phyloP scores from a whole-genome alignment of 1,140 invertebrate genomes.

The Scaptomyza pallida region DNA sequence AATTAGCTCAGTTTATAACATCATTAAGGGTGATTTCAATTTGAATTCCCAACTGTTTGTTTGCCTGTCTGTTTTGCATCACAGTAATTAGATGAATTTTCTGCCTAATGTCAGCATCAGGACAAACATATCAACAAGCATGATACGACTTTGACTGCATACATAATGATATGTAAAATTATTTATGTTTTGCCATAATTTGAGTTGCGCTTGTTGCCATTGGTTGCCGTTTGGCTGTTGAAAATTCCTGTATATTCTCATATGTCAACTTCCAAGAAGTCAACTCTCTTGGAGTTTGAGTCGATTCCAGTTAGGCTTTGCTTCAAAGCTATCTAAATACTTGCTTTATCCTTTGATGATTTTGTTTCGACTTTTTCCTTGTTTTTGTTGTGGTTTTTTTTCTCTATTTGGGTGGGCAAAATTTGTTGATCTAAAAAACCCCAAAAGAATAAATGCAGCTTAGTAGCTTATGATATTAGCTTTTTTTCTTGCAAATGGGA shows the following conservation, averaged over 20 bases:
- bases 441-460: slow-evolving; percentile 6
- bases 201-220: not conserved
- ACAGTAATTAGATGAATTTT: slow-evolving; percentile 62
- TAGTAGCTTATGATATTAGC: slow-evolving; percentile 8
- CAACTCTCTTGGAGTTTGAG: not conserved
- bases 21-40: slow-evolving; percentile 18
- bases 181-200: slow-evolving; percentile 33
- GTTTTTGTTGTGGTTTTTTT: slow-evolving; percentile 14
- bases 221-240: not conserved
- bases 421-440: not conserved
- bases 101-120: slow-evolving; percentile 7
- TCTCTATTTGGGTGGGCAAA: not conserved
- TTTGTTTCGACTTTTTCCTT: slow-evolving; percentile 37
- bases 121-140: slow-evolving; percentile 9
- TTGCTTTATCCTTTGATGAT: slow-evolving; percentile 56
- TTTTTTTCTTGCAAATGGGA: not conserved
- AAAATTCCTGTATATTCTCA: not conserved
- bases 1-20: slow-evolving; percentile 48
- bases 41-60: slow-evolving; percentile 33
- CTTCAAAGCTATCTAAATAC: slow-evolving; percentile 9
- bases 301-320: not conserved
- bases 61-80: slow-evolving; percentile 17
- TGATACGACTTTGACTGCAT: too few species aligned
- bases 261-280: slow-evolving; percentile 9
- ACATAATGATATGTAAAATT: slow-evolving; percentile 15